Evolutionary conservation across 2,888 invertebrate genomes (phyloP).

Genomic region (Drosophila picticornis): DNA sequence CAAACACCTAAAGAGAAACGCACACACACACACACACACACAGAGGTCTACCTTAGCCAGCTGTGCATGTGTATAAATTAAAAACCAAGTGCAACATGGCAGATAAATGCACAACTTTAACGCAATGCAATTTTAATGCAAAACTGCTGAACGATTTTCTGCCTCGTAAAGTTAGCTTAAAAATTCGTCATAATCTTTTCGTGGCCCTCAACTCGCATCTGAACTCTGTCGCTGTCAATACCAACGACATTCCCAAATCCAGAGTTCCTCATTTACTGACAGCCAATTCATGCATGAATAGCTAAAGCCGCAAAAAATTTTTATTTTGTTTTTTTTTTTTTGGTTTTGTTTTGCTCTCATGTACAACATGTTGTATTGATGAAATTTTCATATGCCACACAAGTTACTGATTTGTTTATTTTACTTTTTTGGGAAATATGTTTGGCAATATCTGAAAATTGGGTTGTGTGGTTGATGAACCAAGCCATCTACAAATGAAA

Average conservation of each 20-base stretch:
- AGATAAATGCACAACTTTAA: slow-evolving; percentile 63
- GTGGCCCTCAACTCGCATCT: slow-evolving; percentile 6
- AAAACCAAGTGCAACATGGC: slow-evolving; percentile 54
- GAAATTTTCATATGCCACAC: slow-evolving; percentile 45
- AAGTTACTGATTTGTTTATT: not conserved
- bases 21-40: slow-evolving; percentile 10
- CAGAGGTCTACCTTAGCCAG: not conserved
- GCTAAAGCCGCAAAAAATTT: slow-evolving; percentile 2
- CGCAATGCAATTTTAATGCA: slow-evolving; percentile 62
- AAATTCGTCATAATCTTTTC: slow-evolving; percentile 29
- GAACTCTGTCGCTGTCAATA: slow-evolving; percentile 16
- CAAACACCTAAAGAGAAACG: slow-evolving; percentile 28
- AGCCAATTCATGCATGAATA: slow-evolving; percentile 45
- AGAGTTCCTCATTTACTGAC: slow-evolving; percentile 43
- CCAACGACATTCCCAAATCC: slow-evolving; percentile 13
- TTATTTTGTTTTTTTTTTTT: not conserved
- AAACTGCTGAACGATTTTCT: slow-evolving; percentile 20
- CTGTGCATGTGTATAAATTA: slow-evolving; percentile 44
- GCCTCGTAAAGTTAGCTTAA: slow-evolving; percentile 25
- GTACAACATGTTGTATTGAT: slow-evolving; percentile 55
- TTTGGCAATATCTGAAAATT: slow-evolving; percentile 42
- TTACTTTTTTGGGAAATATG: slow-evolving; percentile 19
- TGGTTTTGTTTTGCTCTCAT: not conserved
- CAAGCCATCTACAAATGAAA: slow-evolving; percentile 20
- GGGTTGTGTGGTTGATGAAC: slow-evolving; percentile 19